phyloP scores from a whole-genome alignment of 2,797 vertebrate species.

The Podarcis lilfordi region DNA sequence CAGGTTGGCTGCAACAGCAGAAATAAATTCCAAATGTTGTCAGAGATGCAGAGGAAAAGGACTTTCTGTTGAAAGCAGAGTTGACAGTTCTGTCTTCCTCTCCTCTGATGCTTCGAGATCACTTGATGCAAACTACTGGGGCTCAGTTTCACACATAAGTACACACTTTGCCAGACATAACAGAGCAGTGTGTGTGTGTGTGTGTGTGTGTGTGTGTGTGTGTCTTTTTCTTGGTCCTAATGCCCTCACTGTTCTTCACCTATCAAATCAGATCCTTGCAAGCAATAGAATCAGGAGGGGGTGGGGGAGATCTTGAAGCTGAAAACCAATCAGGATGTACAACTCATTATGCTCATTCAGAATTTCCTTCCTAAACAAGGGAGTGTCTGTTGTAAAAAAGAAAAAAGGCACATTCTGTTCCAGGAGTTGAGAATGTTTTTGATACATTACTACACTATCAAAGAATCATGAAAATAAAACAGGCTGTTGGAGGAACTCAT shows the following conservation, averaged over 20 bases:
- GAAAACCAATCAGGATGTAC: constrained; percentile 48
- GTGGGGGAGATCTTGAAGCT: constrained; percentile 3
- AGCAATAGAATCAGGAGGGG: constrained; percentile 39
- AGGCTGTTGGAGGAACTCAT: neutral
- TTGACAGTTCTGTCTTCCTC: constrained; percentile 62
- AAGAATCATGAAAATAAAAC: constrained; percentile 12
- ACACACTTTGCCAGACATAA: constrained; percentile 76
- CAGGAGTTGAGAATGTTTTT: constrained; percentile 39
- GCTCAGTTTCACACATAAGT: constrained; percentile 77
- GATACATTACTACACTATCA: constrained; percentile 51
- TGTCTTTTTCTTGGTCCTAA: constrained; percentile 79
- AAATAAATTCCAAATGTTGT: constrained; percentile 53
- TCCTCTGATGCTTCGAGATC: constrained; percentile 71
- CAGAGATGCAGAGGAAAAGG: constrained; percentile 38
- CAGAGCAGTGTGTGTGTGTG: constrained; percentile 57
- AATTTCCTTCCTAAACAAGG: constrained; percentile 42
- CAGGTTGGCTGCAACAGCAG: constrained; percentile 46
- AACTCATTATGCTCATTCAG: neutral
- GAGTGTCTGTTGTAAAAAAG: constrained; percentile 36
- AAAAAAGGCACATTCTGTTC: constrained; percentile 29
- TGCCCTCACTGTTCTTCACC: constrained; percentile 76
- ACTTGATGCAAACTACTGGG: constrained; percentile 79
- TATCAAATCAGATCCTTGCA: constrained; percentile 62
- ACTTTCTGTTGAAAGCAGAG: constrained; percentile 58
- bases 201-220: constrained; percentile 38